Percentiles rank a stretch among this genome's conserved stretches.
These are phyloP conservation scores for Prosopocoilus inquinatus DNA, from an alignment of 2,888 invertebrate genomes.

Conservation along the genomic window DNA sequence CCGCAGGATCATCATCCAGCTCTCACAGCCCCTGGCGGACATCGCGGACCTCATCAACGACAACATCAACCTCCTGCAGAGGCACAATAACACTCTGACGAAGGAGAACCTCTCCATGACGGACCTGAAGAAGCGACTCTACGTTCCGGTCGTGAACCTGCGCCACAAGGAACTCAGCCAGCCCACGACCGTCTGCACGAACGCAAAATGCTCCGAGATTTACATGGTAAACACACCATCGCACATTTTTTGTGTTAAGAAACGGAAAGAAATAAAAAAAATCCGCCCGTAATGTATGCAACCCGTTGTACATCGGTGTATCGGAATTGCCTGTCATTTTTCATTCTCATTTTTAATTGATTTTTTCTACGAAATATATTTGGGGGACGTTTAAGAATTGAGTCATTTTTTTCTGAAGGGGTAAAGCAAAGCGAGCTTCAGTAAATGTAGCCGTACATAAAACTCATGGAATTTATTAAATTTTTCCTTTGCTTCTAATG, in stretches of 20 bases:
- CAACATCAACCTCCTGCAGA: slow-evolving; percentile 37
- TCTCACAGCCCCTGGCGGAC: slow-evolving; percentile 44
- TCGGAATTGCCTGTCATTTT: too few relatives aligned
- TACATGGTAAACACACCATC: slow-evolving; percentile 19
- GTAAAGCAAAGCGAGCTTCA: too few relatives aligned
- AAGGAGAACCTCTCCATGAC: slow-evolving; percentile 19
- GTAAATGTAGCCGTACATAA: too few relatives aligned
- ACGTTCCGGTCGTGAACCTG: slow-evolving; percentile 25
- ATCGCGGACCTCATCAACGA: slow-evolving; percentile 42
- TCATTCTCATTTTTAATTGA: too few relatives aligned
- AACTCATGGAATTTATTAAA: too few relatives aligned
- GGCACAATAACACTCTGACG: slow-evolving; percentile 27
- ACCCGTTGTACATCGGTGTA: too few relatives aligned
- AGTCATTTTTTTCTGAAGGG: too few relatives aligned
- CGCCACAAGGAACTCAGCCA: slow-evolving; percentile 15
- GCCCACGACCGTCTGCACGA: slow-evolving; percentile 28
- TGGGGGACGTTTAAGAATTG: background rate
- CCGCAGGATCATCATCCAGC: slow-evolving; percentile 38
- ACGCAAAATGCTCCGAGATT: slow-evolving; percentile 27
- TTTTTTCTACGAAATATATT: too few relatives aligned
- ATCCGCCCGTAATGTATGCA: too few relatives aligned
- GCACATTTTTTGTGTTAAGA: too few relatives aligned
- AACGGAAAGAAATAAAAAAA: too few relatives aligned
- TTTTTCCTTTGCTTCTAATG: too few relatives aligned
- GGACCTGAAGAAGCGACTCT: slow-evolving; percentile 19